These are phyloP conservation scores for Tangachromis dhanisi DNA, from an alignment of 2,113 vertebrate genomes.

Conservation along the genomic window DNA sequence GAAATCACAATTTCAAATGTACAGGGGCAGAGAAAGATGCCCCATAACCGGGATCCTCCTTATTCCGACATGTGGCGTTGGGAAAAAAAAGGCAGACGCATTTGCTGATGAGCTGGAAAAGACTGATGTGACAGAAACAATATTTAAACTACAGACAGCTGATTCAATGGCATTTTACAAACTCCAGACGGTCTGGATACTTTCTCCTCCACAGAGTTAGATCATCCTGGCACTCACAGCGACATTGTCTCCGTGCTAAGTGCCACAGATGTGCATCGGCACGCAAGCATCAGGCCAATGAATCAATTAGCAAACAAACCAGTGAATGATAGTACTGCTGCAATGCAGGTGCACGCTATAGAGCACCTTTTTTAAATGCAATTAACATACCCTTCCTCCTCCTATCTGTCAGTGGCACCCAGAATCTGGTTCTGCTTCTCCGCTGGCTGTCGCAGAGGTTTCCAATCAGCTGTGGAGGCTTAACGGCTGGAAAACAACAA, in stretches of 20 bases:
- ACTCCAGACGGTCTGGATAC: not conserved
- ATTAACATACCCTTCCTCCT: not conserved
- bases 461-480: conserved; percentile 56
- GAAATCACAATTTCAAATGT: conserved; percentile 5
- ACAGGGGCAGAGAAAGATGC: conserved; percentile 1
- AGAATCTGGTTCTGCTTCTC: conserved; percentile 44
- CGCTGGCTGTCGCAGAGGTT: conserved; percentile 38
- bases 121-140: not conserved
- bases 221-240: not conserved
- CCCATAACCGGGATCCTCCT: not conserved
- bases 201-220: not conserved
- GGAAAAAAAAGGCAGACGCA: not conserved
- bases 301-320: not conserved
- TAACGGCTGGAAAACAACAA: conserved; percentile 49
- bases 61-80: not conserved
- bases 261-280: not conserved
- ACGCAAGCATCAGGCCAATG: not conserved
- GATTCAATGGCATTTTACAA: not conserved
- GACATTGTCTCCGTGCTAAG: not conserved
- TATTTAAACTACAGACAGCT: not conserved
- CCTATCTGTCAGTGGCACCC: conserved; percentile 9
- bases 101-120: not conserved
- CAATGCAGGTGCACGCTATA: not conserved
- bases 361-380: not conserved
- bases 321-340: not conserved